Percentiles rank a stretch among this genome's conserved stretches.
Conservation (phyloP, 2,888 invertebrate genomes). For the Agriopis leucophaearia region DNA sequence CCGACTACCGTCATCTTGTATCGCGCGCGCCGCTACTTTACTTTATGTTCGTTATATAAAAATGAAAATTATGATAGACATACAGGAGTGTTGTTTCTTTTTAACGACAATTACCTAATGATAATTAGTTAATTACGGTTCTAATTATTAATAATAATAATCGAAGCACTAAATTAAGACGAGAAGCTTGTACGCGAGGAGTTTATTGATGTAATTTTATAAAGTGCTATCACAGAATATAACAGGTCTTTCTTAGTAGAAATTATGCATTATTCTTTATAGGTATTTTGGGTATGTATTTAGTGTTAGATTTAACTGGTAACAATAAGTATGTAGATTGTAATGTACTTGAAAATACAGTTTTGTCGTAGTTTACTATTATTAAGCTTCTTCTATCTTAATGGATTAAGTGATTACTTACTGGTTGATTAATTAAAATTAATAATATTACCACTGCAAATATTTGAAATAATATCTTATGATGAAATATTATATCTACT, state of each 20-base stretch:
- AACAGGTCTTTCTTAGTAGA: conserved; percentile 84
- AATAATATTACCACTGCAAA: conserved; percentile 87
- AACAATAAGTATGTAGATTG: conserved; percentile 85
- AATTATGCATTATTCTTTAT: conserved; percentile 86
- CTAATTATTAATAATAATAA: conserved; percentile 84
- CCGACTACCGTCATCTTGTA: conserved; percentile 40
- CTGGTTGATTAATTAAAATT: conserved; percentile 84
- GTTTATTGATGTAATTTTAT: conserved; percentile 78
- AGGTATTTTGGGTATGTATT: conserved; percentile 86
- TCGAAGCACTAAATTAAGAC: conserved; percentile 82
- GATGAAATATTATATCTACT: conserved; percentile 87
- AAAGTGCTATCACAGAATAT: conserved; percentile 80
- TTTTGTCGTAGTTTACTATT: conserved; percentile 86
- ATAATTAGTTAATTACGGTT: conserved; percentile 88
- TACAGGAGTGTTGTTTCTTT: conserved; percentile 80
- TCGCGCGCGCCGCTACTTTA: conserved; percentile 59
- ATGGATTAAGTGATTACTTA: conserved; percentile 85
- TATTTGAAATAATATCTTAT: conserved; percentile 87
- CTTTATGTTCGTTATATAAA: conserved; percentile 84
- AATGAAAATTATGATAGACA: conserved; percentile 86
- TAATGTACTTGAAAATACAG: conserved; percentile 82
- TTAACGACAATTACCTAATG: conserved; percentile 78
- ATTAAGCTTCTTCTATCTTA: conserved; percentile 87
- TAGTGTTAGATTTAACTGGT: conserved; percentile 86
- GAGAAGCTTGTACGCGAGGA: conserved; percentile 80